Evolutionary conservation across 2,797 vertebrate species (phyloP).

Genomic region (Poecilia gillii): DNA sequence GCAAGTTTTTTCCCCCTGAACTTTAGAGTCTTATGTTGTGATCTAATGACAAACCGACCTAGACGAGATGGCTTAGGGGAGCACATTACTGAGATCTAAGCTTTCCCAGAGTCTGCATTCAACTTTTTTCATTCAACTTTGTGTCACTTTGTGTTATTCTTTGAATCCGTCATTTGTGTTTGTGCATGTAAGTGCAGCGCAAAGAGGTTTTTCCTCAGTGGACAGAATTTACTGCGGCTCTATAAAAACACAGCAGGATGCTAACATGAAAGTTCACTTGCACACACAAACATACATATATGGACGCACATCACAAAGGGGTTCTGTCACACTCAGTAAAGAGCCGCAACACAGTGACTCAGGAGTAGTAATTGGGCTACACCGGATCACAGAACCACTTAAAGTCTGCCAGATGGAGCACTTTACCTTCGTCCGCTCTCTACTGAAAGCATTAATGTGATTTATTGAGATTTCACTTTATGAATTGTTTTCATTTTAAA

Average conservation of each 20-base stretch:
- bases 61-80: constrained; percentile 22
- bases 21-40: constrained; percentile 13
- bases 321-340: constrained; percentile 59
- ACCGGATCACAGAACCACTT: constrained; percentile 14
- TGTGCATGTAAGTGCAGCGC: constrained; percentile 16
- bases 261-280: constrained; percentile 29
- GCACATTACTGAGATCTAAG: constrained; percentile 13
- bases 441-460: not conserved
- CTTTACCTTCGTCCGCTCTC: constrained; percentile 3
- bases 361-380: constrained; percentile 24
- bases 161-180: constrained; percentile 29
- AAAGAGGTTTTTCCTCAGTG: constrained; percentile 51
- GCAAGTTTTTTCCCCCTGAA: constrained; percentile 5
- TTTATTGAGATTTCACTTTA: not conserved
- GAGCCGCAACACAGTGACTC: constrained; percentile 37
- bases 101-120: constrained; percentile 34
- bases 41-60: constrained; percentile 29
- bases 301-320: not conserved
- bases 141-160: constrained; percentile 42
- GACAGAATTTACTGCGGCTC: constrained; percentile 62
- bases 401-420: constrained; percentile 10
- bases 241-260: constrained; percentile 62
- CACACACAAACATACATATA: constrained; percentile 14
- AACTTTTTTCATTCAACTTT: constrained; percentile 42
- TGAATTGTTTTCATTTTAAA: not conserved